phyloP scores from a whole-genome alignment of 2,888 invertebrate genomes.

The Drosophila anceps region DNA sequence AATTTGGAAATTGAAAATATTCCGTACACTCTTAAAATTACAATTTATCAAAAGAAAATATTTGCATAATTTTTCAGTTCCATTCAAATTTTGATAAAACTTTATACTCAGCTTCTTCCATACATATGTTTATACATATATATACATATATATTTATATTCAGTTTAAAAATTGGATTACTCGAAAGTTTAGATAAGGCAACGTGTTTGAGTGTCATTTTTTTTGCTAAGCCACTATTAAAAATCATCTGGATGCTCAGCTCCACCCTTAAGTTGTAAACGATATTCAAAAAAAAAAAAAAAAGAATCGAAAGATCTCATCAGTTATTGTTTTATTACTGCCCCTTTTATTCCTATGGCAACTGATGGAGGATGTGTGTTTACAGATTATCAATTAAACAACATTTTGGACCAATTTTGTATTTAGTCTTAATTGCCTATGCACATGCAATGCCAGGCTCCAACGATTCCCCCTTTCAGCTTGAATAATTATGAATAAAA shows the following conservation, averaged over 20 bases:
- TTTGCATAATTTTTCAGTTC: no score
- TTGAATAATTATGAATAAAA: neutral
- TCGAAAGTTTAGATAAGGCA: neutral
- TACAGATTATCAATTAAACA: constrained; percentile 4
- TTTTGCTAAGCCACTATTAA: neutral
- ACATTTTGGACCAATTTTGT: constrained; percentile 10
- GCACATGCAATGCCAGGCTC: constrained; percentile 50
- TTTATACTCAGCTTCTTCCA: no score
- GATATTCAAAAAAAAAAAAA: constrained; percentile 33
- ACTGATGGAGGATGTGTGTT: neutral
- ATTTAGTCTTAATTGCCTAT: constrained; percentile 23
- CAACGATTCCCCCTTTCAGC: neutral
- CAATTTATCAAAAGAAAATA: no score
- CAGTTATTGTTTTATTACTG: neutral
- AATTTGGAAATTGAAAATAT: no score
- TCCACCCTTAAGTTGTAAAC: constrained; percentile 57
- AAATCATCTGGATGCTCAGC: constrained; percentile 10
- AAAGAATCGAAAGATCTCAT: constrained; percentile 28
- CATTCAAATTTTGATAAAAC: no score
- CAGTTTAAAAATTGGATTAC: neutral
- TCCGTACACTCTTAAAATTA: no score
- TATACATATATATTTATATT: no score
- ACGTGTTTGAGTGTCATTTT: neutral
- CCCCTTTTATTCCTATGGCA: neutral
- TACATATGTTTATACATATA: no score